phyloP scores from a whole-genome alignment of 2,113 vertebrate species.

The Notarius lentiginosus region DNA sequence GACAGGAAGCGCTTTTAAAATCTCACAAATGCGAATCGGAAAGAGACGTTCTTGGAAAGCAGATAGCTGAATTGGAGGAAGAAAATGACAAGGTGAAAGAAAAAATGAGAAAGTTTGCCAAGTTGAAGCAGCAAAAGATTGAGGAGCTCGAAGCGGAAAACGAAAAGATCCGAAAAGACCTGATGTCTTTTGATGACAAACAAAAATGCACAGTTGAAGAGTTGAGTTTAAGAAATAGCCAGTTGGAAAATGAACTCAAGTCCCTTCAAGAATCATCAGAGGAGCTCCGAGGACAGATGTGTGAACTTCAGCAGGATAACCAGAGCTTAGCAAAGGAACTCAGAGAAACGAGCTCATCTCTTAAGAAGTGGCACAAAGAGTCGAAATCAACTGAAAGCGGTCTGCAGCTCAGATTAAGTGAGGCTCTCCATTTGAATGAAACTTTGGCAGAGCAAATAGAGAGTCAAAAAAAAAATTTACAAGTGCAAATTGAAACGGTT shows the following conservation, averaged over 20 bases:
- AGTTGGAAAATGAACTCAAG: conserved; percentile 67
- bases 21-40: conserved; percentile 68
- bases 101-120: conserved; percentile 65
- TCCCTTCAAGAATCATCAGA: conserved; percentile 67
- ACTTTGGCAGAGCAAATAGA: conserved; percentile 67
- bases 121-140: conserved; percentile 70
- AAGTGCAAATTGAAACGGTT: conserved; percentile 66
- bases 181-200: conserved; percentile 59
- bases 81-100: conserved; percentile 72
- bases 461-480: conserved; percentile 69
- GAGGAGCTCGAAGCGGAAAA: conserved; percentile 72
- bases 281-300: conserved; percentile 62
- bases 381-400: conserved; percentile 66
- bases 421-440: conserved; percentile 69
- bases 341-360: conserved; percentile 58
- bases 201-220: conserved; percentile 57
- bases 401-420: conserved; percentile 71
- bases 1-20: conserved; percentile 76
- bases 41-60: conserved; percentile 65
- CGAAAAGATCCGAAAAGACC: conserved; percentile 63
- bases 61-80: conserved; percentile 61
- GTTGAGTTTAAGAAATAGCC: conserved; percentile 65
- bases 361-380: conserved; percentile 70
- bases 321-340: conserved; percentile 62
- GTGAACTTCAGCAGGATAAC: conserved; percentile 71